phyloP scores from a whole-genome alignment of 2,113 vertebrate species.

The Colistium nudipinnis region DNA sequence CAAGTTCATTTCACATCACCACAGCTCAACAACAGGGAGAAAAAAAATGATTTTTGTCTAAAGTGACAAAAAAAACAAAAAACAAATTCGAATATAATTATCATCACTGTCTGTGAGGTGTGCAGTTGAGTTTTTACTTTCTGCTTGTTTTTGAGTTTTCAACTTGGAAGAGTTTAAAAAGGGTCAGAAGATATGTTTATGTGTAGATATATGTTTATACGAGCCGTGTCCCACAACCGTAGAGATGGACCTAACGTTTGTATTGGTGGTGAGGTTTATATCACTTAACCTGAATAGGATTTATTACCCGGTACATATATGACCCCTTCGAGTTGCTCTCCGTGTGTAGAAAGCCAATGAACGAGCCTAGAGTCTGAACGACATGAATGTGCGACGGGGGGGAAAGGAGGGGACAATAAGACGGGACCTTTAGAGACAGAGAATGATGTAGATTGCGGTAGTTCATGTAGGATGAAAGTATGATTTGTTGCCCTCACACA shows the following conservation, averaged over 20 bases:
- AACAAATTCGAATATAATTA: slow-evolving; percentile 61
- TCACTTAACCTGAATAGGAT: slow-evolving; percentile 47
- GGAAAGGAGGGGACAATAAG: slow-evolving; percentile 20
- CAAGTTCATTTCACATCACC: slow-evolving; percentile 60
- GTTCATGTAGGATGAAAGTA: slow-evolving; percentile 39
- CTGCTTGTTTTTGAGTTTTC: slow-evolving; percentile 60
- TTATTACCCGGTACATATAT: slow-evolving; percentile 43
- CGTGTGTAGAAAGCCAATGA: slow-evolving; percentile 42
- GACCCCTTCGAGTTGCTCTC: slow-evolving; percentile 49
- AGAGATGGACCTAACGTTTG: slow-evolving; percentile 79
- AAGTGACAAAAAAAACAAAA: slow-evolving; percentile 45
- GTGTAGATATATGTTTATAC: slow-evolving; percentile 79
- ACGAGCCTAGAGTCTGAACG: slow-evolving; percentile 47
- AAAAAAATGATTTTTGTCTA: slow-evolving; percentile 59
- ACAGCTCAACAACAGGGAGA: slow-evolving; percentile 48
- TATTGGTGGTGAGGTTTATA: slow-evolving; percentile 69
- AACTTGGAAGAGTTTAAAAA: slow-evolving; percentile 63
- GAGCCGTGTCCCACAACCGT: slow-evolving; percentile 64
- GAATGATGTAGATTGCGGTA: slow-evolving; percentile 44
- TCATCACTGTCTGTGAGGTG: slow-evolving; percentile 76
- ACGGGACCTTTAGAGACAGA: slow-evolving; percentile 69
- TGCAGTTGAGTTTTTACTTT: slow-evolving; percentile 73
- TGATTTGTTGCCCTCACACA: slow-evolving; percentile 56
- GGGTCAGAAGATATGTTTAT: slow-evolving; percentile 64
- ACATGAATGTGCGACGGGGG: slow-evolving; percentile 69